phyloP scores from a whole-genome alignment of 1,140 invertebrate genomes.

The Drosophila grimshawi region DNA sequence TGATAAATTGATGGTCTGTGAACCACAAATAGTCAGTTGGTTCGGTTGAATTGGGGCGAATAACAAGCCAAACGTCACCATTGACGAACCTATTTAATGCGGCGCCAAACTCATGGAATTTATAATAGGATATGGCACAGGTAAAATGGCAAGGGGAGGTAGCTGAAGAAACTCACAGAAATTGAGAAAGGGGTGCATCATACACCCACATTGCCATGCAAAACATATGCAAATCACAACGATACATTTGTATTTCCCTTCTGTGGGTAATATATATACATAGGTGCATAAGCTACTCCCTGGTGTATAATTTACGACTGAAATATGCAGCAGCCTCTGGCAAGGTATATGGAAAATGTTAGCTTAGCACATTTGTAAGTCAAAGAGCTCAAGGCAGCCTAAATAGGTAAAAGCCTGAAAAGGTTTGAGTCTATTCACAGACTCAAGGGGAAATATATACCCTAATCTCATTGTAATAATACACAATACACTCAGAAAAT shows the following conservation, averaged over 20 bases:
- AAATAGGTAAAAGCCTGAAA: slow-evolving; percentile 1
- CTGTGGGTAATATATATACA: background rate
- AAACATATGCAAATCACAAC: slow-evolving; percentile 61
- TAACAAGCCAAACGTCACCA: slow-evolving; percentile 27
- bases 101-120: slow-evolving; percentile 34
- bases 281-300: slow-evolving; percentile 20
- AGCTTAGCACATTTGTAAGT: slow-evolving; percentile 14
- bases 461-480: background rate
- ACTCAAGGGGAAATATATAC: background rate
- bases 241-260: slow-evolving; percentile 51
- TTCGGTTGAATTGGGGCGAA: slow-evolving; percentile 1
- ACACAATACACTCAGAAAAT: background rate
- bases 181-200: background rate
- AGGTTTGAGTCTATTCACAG: slow-evolving; percentile 3
- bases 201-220: slow-evolving; percentile 37
- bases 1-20: slow-evolving; percentile 67
- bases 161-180: background rate
- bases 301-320: slow-evolving; percentile 50
- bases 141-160: background rate
- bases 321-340: slow-evolving; percentile 58
- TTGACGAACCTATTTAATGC: slow-evolving; percentile 31
- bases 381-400: slow-evolving; percentile 12
- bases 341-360: slow-evolving; percentile 42
- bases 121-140: slow-evolving; percentile 32
- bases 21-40: slow-evolving; percentile 51